Base-by-base conservation (phyloP, 1,140 invertebrate genomes). In the Potamilus streckersoni region DNA sequence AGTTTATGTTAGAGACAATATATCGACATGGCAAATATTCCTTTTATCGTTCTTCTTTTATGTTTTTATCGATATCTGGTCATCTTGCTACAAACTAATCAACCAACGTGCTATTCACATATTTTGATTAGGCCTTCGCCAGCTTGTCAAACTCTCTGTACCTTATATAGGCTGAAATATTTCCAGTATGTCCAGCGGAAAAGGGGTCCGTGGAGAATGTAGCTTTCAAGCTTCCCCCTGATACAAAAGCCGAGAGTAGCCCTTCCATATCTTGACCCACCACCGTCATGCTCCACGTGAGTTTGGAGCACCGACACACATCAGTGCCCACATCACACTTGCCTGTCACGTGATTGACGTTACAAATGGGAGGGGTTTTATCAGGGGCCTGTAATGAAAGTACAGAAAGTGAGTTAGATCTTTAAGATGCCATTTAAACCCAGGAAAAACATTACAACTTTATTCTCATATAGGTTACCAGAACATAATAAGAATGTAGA, bases 251-350 rank as follows among this genome's bases (percentile, higher is more conserved):
- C 5, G 58, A 62, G 14, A n/a, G 61, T 38, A 75, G 55, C 8
- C 73, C 73, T 15, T 69, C 73, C 57, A 57, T 55, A 49, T 75
- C 73, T 13, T 38, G n/a, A 12, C 69, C 73, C 27, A 55, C 58
- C 5, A 68, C 73, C 64, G 57, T 62, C 73, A 75, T 75, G 11
- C 64, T 58, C 73, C 73, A 75, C 11, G 60, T 75, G 14, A 69
- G 27, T 20, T 70, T 75, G 1, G 68, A 68, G 61, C 73, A 75
- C 27, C 55, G 31, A 49, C 73, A 75, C 6, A 75, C 49, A 61
- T 75, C 68, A 17, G 60, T 55, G 23, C 73, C 73, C 2, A 69
- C 38, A 31, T 75, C 73, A 70, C 73, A 75, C 59, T 75, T 75
- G 6, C 73, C 73, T 57, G 2, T 75, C 1, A 56, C 38, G 27